Conservation (phyloP, 2,888 invertebrate genomes). For the Cetonia aurata region DNA sequence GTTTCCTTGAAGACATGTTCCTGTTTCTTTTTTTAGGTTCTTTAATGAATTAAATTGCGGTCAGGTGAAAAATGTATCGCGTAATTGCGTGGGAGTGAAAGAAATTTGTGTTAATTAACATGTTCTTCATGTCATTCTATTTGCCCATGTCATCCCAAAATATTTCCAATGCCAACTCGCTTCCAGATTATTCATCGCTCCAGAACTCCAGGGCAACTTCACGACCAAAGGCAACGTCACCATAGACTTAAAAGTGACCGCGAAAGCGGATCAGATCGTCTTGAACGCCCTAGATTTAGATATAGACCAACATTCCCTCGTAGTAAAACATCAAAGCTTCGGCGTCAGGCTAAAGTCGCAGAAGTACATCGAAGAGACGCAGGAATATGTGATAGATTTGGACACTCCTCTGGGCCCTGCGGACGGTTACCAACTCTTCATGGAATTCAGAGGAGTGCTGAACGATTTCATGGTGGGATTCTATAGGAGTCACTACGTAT, state of each 20-base stretch:
- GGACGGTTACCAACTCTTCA: constrained; percentile 65
- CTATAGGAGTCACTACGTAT: constrained; percentile 69
- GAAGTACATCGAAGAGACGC: constrained; percentile 58
- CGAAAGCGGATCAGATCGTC: constrained; percentile 65
- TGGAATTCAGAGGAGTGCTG: constrained; percentile 70
- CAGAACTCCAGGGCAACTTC: constrained; percentile 65
- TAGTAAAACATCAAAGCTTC: constrained; percentile 53
- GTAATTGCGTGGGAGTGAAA: too few relatives aligned
- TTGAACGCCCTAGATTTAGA: constrained; percentile 66
- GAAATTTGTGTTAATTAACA: too few relatives aligned
- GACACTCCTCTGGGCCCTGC: constrained; percentile 61
- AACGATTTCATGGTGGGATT: constrained; percentile 72
- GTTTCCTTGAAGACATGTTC: too few relatives aligned
- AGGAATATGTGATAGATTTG: constrained; percentile 63
- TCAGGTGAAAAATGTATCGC: too few relatives aligned
- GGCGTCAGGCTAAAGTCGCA: constrained; percentile 62
- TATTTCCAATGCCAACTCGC: background rate
- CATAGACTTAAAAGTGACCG: constrained; percentile 63
- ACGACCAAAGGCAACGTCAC: constrained; percentile 66
- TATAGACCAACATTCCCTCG: constrained; percentile 62
- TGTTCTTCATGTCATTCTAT: too few relatives aligned
- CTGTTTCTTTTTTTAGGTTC: too few relatives aligned
- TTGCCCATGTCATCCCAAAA: too few relatives aligned
- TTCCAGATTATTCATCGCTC: constrained; percentile 62
- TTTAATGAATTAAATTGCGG: too few relatives aligned